Base-by-base conservation (phyloP, 92 coral and sea anemone genomes). In the Paragorgia papillata region DNA sequence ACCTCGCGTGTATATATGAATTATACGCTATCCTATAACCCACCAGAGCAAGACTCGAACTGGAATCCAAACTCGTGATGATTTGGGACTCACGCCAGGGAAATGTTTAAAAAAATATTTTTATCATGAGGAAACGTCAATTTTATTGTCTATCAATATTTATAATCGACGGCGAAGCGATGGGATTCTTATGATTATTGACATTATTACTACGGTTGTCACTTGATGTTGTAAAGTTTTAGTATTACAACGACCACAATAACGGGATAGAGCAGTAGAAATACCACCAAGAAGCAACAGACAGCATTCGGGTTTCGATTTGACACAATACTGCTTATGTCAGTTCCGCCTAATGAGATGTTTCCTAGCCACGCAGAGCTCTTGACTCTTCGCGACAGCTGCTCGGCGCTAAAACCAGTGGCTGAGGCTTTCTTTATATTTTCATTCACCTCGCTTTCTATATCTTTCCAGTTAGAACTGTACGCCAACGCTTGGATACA, bases 391-490 rank as follows among this genome's bases (percentile, higher is more conserved):
- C 97, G 89, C 39, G 97, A 92, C 48, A 92, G 79, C 35, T 85
- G 82, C 73, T 92, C 97, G 12, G 77, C 81, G 56, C 90, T 92
- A 66, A 89, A 89, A 8, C 97, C 97, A n/a, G 86, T 84, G 0
- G 97, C 97, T 0, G 96, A 79, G 8, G 97, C 97, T 69, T 83
- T 82, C 61, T 78, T 74, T 48, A 92, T 92, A 63, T 92, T 92
- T 0, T 15, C 51, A 21, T 80, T 69, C 17, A 92, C 97, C 28
- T 76, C 68, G n/a, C 66, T 51, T 71, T 92, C 97, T 19, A 92
- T 58, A 22, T 74, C 87, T 26, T 79, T 66, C 35, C 96, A 79
- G 62, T 92, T 92, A 17, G 83, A 84, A 59, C 90, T 82, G 83
- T 82, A 89, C 21, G 88, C 84, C 22, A 92, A 86, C 30, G 88